Evolutionary conservation across 1,140 invertebrate species (phyloP).

Genomic region (Tetragnatha versicolor): DNA sequence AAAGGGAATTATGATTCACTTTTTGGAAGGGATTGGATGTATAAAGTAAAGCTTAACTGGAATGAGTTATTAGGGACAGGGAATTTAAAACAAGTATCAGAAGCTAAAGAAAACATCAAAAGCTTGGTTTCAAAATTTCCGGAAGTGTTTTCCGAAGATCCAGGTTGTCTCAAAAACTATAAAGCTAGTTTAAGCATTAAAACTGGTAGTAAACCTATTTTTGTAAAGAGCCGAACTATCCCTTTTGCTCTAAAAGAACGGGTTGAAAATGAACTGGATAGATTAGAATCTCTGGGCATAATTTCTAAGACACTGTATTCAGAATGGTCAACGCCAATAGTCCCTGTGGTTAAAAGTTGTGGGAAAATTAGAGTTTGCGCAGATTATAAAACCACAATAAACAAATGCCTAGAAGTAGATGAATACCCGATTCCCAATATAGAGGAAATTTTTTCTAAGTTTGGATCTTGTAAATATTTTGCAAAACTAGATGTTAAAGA

Average conservation of each 20-base stretch:
- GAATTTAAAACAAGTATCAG: not conserved
- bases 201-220: not conserved
- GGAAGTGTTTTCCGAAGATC: not conserved
- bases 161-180: not conserved
- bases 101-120: not conserved
- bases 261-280: not conserved
- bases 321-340: slow-evolving; percentile 63
- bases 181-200: not conserved
- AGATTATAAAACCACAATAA: not conserved
- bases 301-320: slow-evolving; percentile 6
- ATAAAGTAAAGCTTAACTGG: not conserved
- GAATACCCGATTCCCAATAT: not conserved
- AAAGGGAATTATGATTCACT: not conserved
- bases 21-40: not conserved
- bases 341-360: slow-evolving; percentile 60
- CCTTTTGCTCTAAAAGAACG: not conserved
- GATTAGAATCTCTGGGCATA: not conserved
- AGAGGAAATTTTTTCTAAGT: not conserved
- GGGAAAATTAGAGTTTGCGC: slow-evolving; percentile 57
- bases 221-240: not conserved
- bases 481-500: not conserved
- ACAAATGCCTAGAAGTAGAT: not conserved
- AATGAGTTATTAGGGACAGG: not conserved
- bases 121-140: not conserved
- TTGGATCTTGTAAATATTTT: not conserved